These are phyloP conservation scores for Papilio elwesi DNA, from an alignment of 2,888 invertebrate species.

Conservation along the genomic window DNA sequence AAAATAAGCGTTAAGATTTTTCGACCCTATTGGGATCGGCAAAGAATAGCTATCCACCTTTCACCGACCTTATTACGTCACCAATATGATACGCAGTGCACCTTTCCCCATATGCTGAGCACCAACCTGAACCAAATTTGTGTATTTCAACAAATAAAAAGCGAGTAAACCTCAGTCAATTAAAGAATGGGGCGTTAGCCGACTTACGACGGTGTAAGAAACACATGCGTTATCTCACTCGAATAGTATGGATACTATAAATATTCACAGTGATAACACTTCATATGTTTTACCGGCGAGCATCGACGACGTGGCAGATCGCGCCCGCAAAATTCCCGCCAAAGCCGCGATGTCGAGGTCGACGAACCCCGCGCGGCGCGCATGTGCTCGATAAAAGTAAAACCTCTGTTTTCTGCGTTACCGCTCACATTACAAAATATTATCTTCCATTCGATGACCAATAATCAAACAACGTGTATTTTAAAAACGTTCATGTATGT, in stretches of 20 bases:
- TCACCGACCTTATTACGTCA: too few species aligned
- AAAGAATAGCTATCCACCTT: too few species aligned
- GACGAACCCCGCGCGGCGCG: conserved; percentile 48
- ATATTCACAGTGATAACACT: conserved; percentile 9
- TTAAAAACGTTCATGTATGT: too few species aligned
- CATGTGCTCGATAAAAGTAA: conserved; percentile 77
- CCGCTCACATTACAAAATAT: conserved; percentile 54
- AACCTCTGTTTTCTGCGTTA: conserved; percentile 67
- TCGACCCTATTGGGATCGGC: too few species aligned
- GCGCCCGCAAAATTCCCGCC: conserved; percentile 52
- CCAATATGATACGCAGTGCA: too few species aligned
- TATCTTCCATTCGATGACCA: conserved; percentile 44
- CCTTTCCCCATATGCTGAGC: too few species aligned
- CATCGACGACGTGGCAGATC: conserved; percentile 36
- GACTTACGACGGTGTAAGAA: conserved; percentile 7
- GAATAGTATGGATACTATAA: conserved; percentile 10
- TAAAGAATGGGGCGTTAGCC: conserved; percentile 11
- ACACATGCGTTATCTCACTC: conserved; percentile 19
- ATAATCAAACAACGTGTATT: conserved; percentile 43
- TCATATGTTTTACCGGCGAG: conserved; percentile 17
- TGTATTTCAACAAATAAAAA: not conserved
- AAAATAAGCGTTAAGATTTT: too few species aligned
- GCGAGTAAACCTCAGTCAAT: not conserved
- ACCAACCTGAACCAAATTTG: too few species aligned
- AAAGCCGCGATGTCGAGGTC: conserved; percentile 47